Conservation (phyloP, 2,797 vertebrate species). For the Sorex maritimensis region DNA sequence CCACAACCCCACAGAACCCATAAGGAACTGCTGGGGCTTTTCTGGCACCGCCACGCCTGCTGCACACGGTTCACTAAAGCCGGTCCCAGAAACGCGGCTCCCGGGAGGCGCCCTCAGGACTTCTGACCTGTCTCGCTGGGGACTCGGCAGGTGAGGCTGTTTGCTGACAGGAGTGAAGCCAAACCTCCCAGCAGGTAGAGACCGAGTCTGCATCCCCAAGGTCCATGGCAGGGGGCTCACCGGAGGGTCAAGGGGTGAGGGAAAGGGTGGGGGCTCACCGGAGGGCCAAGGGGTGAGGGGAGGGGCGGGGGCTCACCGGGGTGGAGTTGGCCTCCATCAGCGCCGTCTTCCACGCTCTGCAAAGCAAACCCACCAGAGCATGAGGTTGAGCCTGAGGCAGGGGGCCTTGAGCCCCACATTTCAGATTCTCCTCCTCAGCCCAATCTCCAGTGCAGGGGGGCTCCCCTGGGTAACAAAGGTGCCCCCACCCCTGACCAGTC, state of each 20-base stretch:
- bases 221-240: slow-evolving; percentile 80
- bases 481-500: neutral
- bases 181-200: slow-evolving; percentile 62
- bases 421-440: neutral
- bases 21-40: neutral
- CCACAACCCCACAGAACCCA: neutral
- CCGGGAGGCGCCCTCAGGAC: neutral
- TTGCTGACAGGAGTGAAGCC: neutral
- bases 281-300: neutral
- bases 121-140: neutral
- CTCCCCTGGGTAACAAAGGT: neutral
- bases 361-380: slow-evolving; percentile 74
- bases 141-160: neutral
- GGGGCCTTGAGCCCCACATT: neutral
- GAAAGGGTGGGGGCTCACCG: too few species aligned
- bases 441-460: neutral
- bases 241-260: neutral
- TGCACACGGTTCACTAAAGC: neutral
- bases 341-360: slow-evolving; percentile 97
- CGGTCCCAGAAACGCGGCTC: neutral
- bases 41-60: neutral
- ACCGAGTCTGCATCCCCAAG: slow-evolving; percentile 79
- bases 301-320: slow-evolving; percentile 91
- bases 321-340: slow-evolving; percentile 94
- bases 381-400: slow-evolving; percentile 9